Evolutionary conservation across 1,140 invertebrate species (phyloP), one percentile per base, ranked within the genome.

Genomic region (Mizuhopecten yessoensis): DNA sequence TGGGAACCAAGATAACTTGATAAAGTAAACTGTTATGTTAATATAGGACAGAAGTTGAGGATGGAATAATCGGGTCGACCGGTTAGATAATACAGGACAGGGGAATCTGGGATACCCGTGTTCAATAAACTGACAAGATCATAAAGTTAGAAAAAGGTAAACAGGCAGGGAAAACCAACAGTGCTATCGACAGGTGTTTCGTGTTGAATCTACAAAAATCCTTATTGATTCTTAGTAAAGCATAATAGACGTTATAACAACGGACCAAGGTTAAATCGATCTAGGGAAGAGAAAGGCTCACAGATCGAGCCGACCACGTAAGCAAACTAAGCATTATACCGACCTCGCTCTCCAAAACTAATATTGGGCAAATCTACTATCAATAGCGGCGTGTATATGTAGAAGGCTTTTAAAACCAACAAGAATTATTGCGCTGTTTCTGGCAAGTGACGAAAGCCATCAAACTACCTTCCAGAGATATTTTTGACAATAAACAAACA

Each of bases 381-480:
- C 57, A 75, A 75, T 75, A 75, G 1, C 17, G 23, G 57, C n/a
- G 23, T 29, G 57, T 13, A 75, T 75, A 75, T 75, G 57, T n/a
- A 75, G 57, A n/a, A 75, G 57, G 57, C 57, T 75, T 75, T 75
- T 75, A 75, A 75, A 75, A 75, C 57, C 57, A 75, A 75, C 57
- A 75, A 7, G 57, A n/a, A n/a, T 75, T 75, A 75, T 29, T 1
- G 57, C 57, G 57, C 57, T 75, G n/a, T 75, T 75, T 75, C 57
- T 29, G 29, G 57, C 57, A 75, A 75, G n/a, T 75, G n/a, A 75
- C n/a, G 1, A 75, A 9, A 75, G 57, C n/a, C 57, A 75, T 75
- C 57, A 75, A 75, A 75, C 23, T 75, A 75, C 17, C 57, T 75
- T 11, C 57, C n/a, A 1, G 57, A 75, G n/a, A 75, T 29, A 75